These are phyloP conservation scores for Enhydra lutris DNA, from an alignment of 2,113 vertebrate genomes.

Conservation along the genomic window DNA sequence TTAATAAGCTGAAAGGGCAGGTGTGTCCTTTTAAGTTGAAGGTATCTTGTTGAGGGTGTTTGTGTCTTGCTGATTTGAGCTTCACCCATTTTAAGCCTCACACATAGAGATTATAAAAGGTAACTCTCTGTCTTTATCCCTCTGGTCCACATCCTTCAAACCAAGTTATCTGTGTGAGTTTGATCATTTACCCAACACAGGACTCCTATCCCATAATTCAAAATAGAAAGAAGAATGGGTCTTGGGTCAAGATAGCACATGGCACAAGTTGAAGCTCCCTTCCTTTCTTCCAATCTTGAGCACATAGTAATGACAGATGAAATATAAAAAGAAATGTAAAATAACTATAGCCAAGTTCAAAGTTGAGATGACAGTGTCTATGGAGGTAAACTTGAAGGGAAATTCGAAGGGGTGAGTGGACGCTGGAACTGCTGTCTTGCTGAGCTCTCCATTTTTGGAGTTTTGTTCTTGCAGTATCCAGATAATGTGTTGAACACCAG, in stretches of 20 bases:
- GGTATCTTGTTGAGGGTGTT: neutral
- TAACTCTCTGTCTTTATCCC: neutral
- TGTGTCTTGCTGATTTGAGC: neutral
- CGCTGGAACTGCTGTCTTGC: neutral
- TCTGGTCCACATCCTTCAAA: neutral
- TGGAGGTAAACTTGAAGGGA: neutral
- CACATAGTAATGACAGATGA: neutral
- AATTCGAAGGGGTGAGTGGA: neutral
- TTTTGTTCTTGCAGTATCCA: neutral
- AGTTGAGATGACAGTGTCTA: neutral
- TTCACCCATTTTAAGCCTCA: neutral
- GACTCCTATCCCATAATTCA: neutral
- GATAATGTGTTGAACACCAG: neutral
- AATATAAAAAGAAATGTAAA: neutral
- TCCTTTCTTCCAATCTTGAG: neutral
- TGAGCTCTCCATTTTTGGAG: neutral
- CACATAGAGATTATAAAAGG: neutral
- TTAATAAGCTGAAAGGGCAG: neutral
- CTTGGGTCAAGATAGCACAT: neutral
- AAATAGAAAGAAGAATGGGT: neutral
- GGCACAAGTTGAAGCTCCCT: neutral
- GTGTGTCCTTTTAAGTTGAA: neutral
- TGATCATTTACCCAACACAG: neutral
- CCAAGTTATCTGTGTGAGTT: neutral
- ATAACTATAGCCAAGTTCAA: neutral